Percentiles rank a stretch among this genome's conserved stretches.
Conservation (phyloP, 2,113 vertebrate species). For the Collichthys lucidus region DNA sequence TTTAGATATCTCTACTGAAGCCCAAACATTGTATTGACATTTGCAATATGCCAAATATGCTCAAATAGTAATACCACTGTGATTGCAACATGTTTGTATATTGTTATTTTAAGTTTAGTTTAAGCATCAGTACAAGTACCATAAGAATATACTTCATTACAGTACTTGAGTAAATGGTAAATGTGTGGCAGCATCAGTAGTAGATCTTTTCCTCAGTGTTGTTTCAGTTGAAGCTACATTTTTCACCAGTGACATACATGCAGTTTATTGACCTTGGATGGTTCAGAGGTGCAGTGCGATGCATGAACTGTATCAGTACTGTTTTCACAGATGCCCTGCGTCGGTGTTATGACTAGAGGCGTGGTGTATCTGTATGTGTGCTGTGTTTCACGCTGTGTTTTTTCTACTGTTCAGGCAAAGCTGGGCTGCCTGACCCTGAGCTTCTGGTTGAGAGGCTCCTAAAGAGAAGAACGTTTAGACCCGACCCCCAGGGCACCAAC, state of each 20-base stretch:
- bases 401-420: constrained; percentile 82
- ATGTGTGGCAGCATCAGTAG: not conserved
- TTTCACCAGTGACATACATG: not conserved
- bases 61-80: too few species aligned
- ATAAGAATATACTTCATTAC: not conserved
- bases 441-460: constrained; percentile 87
- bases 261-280: constrained; percentile 40
- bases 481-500: constrained; percentile 91
- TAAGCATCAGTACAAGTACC: too few species aligned
- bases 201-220: too few species aligned
- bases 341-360: constrained; percentile 53
- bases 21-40: too few species aligned
- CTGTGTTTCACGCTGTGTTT: constrained; percentile 1
- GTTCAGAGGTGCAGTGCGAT: not conserved
- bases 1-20: too few species aligned
- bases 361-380: constrained; percentile 4
- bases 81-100: not conserved
- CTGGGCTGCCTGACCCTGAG: constrained; percentile 87
- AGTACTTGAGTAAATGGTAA: too few species aligned
- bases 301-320: constrained; percentile 28
- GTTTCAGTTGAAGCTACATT: not conserved
- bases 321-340: constrained; percentile 1
- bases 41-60: too few species aligned
- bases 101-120: too few species aligned
- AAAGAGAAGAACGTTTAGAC: constrained; percentile 88